phyloP scores from a whole-genome alignment of 2,888 invertebrate genomes.

The Apamea epomidion region DNA sequence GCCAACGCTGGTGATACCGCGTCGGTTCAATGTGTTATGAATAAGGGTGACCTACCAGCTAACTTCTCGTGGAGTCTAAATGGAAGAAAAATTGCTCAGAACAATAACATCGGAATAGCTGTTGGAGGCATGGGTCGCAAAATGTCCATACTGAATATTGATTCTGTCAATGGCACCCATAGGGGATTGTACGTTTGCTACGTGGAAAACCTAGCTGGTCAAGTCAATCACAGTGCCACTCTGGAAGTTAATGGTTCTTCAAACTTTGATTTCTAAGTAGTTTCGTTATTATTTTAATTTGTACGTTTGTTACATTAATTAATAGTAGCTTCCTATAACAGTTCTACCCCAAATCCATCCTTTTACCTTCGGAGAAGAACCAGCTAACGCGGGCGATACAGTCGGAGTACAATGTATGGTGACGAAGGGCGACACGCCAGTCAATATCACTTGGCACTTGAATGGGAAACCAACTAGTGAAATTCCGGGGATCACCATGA shows the following conservation, averaged over 20 bases:
- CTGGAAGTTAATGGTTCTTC: constrained; percentile 93
- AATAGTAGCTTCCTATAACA: constrained; percentile 75
- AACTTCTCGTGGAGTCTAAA: constrained; percentile 93
- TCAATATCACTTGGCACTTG: constrained; percentile 94
- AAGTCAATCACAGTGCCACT: constrained; percentile 92
- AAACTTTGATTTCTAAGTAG: constrained; percentile 67
- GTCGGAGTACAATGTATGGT: constrained; percentile 94
- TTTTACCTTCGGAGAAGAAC: constrained; percentile 94
- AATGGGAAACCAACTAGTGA: constrained; percentile 91
- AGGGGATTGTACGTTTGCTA: constrained; percentile 94
- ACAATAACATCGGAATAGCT: constrained; percentile 90
- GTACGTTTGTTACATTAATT: constrained; percentile 51
- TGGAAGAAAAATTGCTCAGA: constrained; percentile 88
- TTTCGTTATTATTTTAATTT: constrained; percentile 61
- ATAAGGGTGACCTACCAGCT: constrained; percentile 95
- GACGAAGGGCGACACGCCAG: constrained; percentile 94
- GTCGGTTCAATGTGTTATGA: constrained; percentile 93
- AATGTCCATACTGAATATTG: constrained; percentile 92
- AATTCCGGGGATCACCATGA: constrained; percentile 90
- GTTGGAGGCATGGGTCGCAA: constrained; percentile 92
- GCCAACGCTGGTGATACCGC: constrained; percentile 94
- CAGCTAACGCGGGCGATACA: constrained; percentile 94
- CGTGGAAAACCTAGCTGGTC: constrained; percentile 93
- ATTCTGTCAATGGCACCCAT: constrained; percentile 92
- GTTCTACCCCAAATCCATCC: constrained; percentile 95